phyloP scores from a whole-genome alignment of 2,888 invertebrate species.

The Kuschelorhynchus macadamiae region DNA sequence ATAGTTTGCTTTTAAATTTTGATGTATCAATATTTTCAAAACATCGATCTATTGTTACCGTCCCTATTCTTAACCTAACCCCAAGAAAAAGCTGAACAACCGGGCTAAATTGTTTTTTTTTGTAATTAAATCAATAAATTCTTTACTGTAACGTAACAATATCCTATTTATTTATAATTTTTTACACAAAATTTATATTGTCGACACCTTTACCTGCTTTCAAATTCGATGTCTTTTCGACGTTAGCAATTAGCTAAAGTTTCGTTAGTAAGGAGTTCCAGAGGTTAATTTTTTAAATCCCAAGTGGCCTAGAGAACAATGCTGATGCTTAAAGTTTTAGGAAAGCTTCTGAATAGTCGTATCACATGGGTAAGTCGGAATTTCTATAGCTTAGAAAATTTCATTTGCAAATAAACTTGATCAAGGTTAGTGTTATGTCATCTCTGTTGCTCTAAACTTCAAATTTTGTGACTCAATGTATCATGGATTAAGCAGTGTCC shows the following conservation, averaged over 20 bases:
- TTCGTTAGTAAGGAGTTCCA: not conserved
- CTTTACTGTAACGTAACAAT: too few species aligned
- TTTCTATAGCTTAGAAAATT: slow-evolving; percentile 26
- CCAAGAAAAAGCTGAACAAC: too few species aligned
- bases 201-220: not conserved
- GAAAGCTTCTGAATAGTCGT: slow-evolving; percentile 58
- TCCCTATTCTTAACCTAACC: too few species aligned
- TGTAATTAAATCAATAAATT: too few species aligned
- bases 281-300: slow-evolving; percentile 39
- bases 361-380: slow-evolving; percentile 59
- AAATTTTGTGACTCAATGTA: not conserved
- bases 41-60: too few species aligned
- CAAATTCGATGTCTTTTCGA: slow-evolving; percentile 22
- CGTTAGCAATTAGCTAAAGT: slow-evolving; percentile 5
- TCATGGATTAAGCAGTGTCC: not conserved
- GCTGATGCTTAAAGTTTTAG: slow-evolving; percentile 61
- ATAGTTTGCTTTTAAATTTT: too few species aligned
- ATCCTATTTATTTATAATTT: too few species aligned
- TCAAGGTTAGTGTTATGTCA: slow-evolving; percentile 52
- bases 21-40: too few species aligned
- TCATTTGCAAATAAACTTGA: slow-evolving; percentile 25
- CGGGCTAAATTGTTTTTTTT: too few species aligned
- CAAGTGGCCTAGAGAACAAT: slow-evolving; percentile 62
- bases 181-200: too few species aligned
- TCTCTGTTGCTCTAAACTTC: slow-evolving; percentile 35